Evolutionary conservation across 2,113 vertebrate species (phyloP).

Genomic region (Gambusia holbrooki): DNA sequence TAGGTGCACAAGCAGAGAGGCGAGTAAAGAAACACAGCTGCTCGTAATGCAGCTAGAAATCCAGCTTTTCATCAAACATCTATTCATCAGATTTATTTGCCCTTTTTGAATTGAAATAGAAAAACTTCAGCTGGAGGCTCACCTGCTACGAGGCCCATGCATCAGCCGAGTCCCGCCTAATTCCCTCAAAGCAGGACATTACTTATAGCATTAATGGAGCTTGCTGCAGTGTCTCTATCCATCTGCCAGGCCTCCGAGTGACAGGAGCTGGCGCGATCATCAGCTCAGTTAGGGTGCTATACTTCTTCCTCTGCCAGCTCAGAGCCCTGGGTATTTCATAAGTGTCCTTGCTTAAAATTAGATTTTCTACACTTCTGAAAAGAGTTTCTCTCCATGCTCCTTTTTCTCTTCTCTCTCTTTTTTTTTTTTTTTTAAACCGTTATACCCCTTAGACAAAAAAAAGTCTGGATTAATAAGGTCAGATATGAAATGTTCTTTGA

Average conservation of each 20-base stretch:
- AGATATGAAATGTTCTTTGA: conserved; percentile 42
- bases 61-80: conserved; percentile 27
- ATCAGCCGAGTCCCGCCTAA: conserved; percentile 52
- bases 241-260: conserved; percentile 62
- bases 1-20: background rate
- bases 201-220: conserved; percentile 60
- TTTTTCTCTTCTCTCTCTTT: conserved; percentile 25
- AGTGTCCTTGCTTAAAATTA: conserved; percentile 57
- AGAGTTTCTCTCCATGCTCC: conserved; percentile 40
- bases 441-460: conserved; percentile 28
- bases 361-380: conserved; percentile 65
- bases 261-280: conserved; percentile 58
- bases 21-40: conserved; percentile 37
- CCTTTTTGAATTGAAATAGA: conserved; percentile 51
- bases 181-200: conserved; percentile 56
- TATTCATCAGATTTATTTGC: conserved; percentile 57
- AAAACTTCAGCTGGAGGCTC: conserved; percentile 63
- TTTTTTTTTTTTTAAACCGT: conserved; percentile 13
- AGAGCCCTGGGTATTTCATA: conserved; percentile 51
- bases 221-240: conserved; percentile 52
- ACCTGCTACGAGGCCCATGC: conserved; percentile 55
- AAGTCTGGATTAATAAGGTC: conserved; percentile 27
- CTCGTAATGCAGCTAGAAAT: conserved; percentile 29
- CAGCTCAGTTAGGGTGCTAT: conserved; percentile 54
- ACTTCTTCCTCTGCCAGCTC: conserved; percentile 58